Percentiles rank a stretch among this genome's conserved stretches.
These are phyloP conservation scores for Phenganax subtilis DNA, from an alignment of 92 coral and sea anemone genomes.

Conservation along the genomic window DNA sequence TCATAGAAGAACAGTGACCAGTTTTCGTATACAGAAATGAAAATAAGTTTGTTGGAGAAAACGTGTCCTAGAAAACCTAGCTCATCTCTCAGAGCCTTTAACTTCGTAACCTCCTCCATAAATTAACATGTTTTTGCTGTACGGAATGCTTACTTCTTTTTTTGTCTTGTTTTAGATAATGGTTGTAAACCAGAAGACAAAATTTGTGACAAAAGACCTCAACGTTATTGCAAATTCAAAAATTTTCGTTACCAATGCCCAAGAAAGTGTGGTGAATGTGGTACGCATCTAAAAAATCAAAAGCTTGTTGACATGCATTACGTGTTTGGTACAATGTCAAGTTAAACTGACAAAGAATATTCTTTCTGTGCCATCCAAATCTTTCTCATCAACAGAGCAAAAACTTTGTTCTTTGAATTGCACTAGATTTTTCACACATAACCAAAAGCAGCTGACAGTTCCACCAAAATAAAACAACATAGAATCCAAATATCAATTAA, in stretches of 20 bases:
- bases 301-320: not conserved
- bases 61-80: slow-evolving; percentile 47
- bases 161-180: not conserved
- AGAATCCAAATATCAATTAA: too few relatives aligned
- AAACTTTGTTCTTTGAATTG: too few relatives aligned
- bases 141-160: not conserved
- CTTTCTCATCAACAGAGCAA: not conserved
- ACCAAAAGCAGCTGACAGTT: too few relatives aligned
- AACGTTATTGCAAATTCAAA: not conserved
- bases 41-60: too few relatives aligned
- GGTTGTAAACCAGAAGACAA: slow-evolving; percentile 10
- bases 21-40: too few relatives aligned
- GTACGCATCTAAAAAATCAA: not conserved
- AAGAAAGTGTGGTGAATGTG: slow-evolving; percentile 12
- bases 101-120: too few relatives aligned
- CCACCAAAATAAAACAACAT: too few relatives aligned
- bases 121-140: too few relatives aligned
- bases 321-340: not conserved
- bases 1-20: too few relatives aligned
- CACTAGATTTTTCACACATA: too few relatives aligned
- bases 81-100: slow-evolving; percentile 40
- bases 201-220: slow-evolving; percentile 12
- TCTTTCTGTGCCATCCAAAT: not conserved
- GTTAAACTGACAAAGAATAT: not conserved
- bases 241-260: slow-evolving; percentile 5